phyloP scores from a whole-genome alignment of 1,140 invertebrate genomes.

The Solen grandis region DNA sequence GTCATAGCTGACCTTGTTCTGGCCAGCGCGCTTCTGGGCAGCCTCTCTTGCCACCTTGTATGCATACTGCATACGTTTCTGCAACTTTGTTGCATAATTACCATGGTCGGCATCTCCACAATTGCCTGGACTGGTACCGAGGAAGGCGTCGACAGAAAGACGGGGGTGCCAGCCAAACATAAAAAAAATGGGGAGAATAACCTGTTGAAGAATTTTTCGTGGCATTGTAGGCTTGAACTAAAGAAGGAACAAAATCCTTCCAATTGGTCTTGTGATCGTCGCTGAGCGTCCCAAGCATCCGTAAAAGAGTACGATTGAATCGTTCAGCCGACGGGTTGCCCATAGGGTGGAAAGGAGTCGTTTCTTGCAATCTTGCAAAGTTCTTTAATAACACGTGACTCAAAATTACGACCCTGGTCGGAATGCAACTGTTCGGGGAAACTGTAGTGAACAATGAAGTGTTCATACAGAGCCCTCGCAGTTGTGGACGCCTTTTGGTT shows the following conservation, averaged over 20 bases:
- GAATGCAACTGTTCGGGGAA: slow-evolving; percentile 6
- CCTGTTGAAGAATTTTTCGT: not conserved
- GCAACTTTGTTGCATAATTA: not conserved
- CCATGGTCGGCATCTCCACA: not conserved
- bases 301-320: no score
- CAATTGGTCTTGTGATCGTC: not conserved
- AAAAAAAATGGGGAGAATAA: not conserved
- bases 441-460: not conserved
- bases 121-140: slow-evolving; percentile 28
- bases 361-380: no score
- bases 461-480: slow-evolving; percentile 7
- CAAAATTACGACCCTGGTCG: slow-evolving; percentile 14
- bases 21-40: not conserved
- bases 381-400: not conserved
- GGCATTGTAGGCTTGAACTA: slow-evolving; percentile 30
- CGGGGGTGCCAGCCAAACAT: slow-evolving; percentile 23
- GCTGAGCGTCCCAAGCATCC: slow-evolving; percentile 16
- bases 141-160: not conserved
- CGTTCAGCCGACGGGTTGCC: no score
- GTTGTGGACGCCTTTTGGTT: slow-evolving; percentile 29
- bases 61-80: slow-evolving; percentile 23
- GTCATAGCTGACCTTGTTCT: slow-evolving; percentile 28
- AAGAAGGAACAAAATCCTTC: not conserved
- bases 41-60: slow-evolving; percentile 14
- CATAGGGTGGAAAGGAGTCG: no score